These are phyloP conservation scores for Manis crassicaudata DNA, from an alignment of 2,797 vertebrate genomes.

Conservation along the genomic window DNA sequence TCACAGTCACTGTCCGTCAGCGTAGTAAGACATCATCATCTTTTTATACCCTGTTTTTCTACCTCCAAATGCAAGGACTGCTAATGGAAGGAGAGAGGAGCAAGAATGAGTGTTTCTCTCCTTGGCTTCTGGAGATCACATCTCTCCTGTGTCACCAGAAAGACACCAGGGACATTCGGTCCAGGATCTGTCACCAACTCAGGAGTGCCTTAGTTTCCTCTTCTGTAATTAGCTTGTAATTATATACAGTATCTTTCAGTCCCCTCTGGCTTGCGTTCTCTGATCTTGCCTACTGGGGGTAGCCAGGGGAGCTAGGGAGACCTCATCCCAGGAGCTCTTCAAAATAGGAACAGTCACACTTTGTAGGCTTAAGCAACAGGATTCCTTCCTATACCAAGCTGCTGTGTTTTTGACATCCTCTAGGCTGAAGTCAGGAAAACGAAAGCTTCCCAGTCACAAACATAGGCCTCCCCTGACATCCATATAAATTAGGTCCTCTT, in stretches of 20 bases:
- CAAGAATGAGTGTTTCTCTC: neutral
- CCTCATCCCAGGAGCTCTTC: neutral
- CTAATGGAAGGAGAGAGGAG: neutral
- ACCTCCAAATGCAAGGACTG: neutral
- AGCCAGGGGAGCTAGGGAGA: neutral
- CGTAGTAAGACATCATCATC: neutral
- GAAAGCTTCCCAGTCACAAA: neutral
- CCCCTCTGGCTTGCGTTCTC: neutral
- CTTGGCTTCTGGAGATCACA: neutral
- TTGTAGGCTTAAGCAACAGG: neutral
- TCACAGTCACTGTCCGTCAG: too few species aligned
- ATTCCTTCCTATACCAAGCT: neutral
- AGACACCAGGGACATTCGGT: neutral
- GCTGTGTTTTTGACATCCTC: neutral
- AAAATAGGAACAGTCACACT: neutral
- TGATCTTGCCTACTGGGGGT: neutral
- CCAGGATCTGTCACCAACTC: neutral
- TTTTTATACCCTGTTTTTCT: neutral
- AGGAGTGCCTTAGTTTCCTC: neutral
- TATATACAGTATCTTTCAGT: too few species aligned
- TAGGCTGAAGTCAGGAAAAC: neutral
- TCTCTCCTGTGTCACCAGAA: neutral
- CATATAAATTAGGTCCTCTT: neutral
- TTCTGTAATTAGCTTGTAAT: neutral
- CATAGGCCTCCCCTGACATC: neutral